Base-by-base conservation (phyloP, 2,797 vertebrate genomes). In the Danio choprae region DNA sequence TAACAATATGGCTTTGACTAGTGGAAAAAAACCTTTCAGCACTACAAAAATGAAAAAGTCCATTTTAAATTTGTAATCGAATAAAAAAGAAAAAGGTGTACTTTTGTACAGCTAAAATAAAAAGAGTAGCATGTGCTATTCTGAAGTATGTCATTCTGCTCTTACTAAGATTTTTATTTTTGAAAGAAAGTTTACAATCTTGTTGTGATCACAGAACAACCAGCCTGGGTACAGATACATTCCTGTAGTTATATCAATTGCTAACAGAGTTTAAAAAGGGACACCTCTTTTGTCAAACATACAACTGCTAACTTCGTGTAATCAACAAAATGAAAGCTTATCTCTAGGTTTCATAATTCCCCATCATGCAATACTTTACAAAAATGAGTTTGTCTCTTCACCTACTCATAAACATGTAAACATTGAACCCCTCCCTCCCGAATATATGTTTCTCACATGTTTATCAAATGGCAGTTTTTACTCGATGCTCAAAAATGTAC, bases 1-100 rank as follows among this genome's bases (percentile, higher is more conserved):
- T 96, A 98, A 96, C 93, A 93, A 94, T 97, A 98, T 98, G 96
- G 97, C 97, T 98, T 98, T 94, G 94, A 95, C 96, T 96, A 96
- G 95, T 96, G 92, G 29, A 29, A 29, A 92, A 93, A 93, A 86
- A 90, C 90, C 90, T 88, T 89, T 94, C 92, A 93, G 91, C 93
- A 90, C 92, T 92, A 94, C 90, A 92, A 90, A 90, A 1, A 55
- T 87, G 18, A 84, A 80, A 74, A 80, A 84, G 60, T 50, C 51
- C 51, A 62, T 86, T 84, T 15, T 62, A 51, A 20, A 48, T 72
- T 53, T 9, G 36, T 43, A 69, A 43, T 60, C 62, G 59, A 41
- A 80, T 82, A 75, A 36, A 64, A 74, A 80, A 74, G 77, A 62
- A 77, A 40, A 72, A 84, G 84, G 77, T 62, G 16, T 44, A 77